phyloP scores from a whole-genome alignment of 2,113 vertebrate species.

The Phaethornis superciliosus region DNA sequence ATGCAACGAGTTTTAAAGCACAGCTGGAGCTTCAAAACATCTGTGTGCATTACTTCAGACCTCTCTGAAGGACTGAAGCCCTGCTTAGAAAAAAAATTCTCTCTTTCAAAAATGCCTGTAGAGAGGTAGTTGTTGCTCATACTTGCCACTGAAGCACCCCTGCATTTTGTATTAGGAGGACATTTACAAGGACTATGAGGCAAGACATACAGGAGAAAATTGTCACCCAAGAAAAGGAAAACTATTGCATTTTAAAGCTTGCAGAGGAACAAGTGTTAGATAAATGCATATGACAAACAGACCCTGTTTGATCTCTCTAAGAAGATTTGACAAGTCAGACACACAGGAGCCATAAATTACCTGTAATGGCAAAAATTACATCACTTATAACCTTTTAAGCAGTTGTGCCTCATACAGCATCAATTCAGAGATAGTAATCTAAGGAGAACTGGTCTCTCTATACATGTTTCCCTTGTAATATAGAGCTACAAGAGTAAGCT shows the following conservation, averaged over 20 bases:
- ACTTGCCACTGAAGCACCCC: constrained; percentile 41
- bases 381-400: constrained; percentile 68
- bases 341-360: constrained; percentile 66
- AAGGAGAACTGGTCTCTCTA: constrained; percentile 41
- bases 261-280: constrained; percentile 46
- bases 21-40: constrained; percentile 18
- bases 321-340: constrained; percentile 65
- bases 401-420: constrained; percentile 51
- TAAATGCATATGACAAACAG: constrained; percentile 54
- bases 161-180: constrained; percentile 52
- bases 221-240: constrained; percentile 60
- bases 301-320: constrained; percentile 63
- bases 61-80: constrained; percentile 16
- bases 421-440: constrained; percentile 62
- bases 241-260: constrained; percentile 48
- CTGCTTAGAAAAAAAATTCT: constrained; percentile 21
- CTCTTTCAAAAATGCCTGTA: constrained; percentile 31
- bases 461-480: constrained; percentile 13
- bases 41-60: constrained; percentile 29
- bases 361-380: constrained; percentile 68
- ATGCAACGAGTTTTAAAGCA: constrained; percentile 19
- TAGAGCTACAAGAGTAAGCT: constrained; percentile 50
- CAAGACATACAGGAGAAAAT: not conserved
- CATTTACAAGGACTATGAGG: constrained; percentile 54
- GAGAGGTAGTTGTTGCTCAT: constrained; percentile 26